phyloP scores from a whole-genome alignment of 2,113 vertebrate genomes.

The Pontoporia blainvillei region DNA sequence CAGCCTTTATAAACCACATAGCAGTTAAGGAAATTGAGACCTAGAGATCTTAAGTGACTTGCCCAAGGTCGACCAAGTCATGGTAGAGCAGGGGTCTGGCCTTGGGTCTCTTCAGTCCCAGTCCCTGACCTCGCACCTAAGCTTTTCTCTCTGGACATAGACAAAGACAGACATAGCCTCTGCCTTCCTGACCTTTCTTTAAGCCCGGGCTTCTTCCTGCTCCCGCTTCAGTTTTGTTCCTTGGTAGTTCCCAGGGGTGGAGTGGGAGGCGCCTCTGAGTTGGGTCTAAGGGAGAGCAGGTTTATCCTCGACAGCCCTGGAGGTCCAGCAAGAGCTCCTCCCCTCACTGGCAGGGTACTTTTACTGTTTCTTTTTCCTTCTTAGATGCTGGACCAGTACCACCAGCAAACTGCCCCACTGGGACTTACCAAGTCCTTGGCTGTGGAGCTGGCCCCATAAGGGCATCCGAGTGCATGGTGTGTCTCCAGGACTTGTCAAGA shows the following conservation, averaged over 20 bases:
- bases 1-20: neutral
- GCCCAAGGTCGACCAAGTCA: neutral
- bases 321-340: neutral
- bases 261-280: neutral
- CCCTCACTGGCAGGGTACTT: neutral
- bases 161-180: neutral
- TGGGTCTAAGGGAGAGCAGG: too few species aligned
- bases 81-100: neutral
- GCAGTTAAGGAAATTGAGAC: neutral
- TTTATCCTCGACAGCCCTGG: neutral
- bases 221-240: neutral
- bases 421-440: slow-evolving; percentile 82
- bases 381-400: slow-evolving; percentile 80
- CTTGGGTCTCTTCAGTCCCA: neutral
- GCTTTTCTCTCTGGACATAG: neutral
- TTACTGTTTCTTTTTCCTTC: neutral
- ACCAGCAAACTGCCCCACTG: slow-evolving; percentile 85
- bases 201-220: neutral
- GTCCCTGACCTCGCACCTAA: neutral
- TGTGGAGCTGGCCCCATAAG: slow-evolving; percentile 76
- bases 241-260: neutral
- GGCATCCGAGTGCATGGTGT: slow-evolving; percentile 83
- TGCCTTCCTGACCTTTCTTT: neutral
- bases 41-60: neutral
- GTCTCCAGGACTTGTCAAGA: slow-evolving; percentile 83